Evolutionary conservation across 2,888 invertebrate genomes (phyloP), one percentile per base, ranked within the genome.

Genomic region (Acrobeloides nanus): DNA sequence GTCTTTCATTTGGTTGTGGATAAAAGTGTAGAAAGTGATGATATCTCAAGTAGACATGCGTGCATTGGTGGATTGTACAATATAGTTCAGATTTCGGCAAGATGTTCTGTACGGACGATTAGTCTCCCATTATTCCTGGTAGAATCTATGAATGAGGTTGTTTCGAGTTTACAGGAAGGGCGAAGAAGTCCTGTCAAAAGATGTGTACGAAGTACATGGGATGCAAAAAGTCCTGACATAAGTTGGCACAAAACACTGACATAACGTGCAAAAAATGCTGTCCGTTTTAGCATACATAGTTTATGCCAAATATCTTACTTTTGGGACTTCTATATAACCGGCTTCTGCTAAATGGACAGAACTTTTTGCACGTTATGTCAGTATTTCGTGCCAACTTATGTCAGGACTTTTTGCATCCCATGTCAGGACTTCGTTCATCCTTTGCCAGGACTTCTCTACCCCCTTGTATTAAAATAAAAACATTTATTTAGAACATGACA

Each of bases 1-100:
- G 84, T 93, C 38, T 97, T 92, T 78, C 95, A 99, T 74, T 82
- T 97, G 72, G 85, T 93, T 6, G 84, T 85, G 0, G 92, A 92
- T 74, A 89, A 90, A 68, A 68, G 26, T 58, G 72, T 46, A 24
- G 51, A 51, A 39, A 53, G 77, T 77, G 84, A 83, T 48, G 93
- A 95, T 73, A 89, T 97, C 43, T 88, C 89, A 43, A 95, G 90
- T 0, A 82, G 97, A 2, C 93, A 97, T 81, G 86, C 68, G 10
- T 64, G 86, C 20, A 88, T 99, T 62, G 80, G 93, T 50, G 95
- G 93, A 0, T 80, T 97, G 51, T 82, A 95, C 52, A 93, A 90
- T 77, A 86, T 95, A 54, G 80, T 99, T 62, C 89, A 90, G 79
- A 84, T 86, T 42, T 89, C 92, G n/a, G 89, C 90, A 77, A 82